phyloP scores from a whole-genome alignment of 2,797 vertebrate genomes.

The Arctocebus calabarensis region DNA sequence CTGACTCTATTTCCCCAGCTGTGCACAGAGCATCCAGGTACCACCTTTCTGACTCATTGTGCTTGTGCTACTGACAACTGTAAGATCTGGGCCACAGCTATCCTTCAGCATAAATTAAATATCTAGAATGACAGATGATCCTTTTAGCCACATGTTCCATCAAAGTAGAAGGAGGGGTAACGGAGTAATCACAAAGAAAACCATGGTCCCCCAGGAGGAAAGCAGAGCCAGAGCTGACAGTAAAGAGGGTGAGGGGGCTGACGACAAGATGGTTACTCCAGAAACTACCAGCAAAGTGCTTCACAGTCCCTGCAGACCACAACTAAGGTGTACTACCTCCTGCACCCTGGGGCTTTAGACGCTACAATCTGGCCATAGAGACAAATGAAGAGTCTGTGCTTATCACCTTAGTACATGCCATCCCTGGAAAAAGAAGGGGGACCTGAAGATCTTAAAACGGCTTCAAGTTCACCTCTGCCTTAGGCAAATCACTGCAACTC shows the following conservation, averaged over 20 bases:
- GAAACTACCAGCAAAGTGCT: constrained; percentile 19
- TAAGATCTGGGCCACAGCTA: constrained; percentile 41
- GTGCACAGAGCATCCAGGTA: not conserved
- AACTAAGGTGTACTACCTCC: not conserved
- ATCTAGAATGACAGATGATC: constrained; percentile 51
- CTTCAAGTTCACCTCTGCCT: not conserved
- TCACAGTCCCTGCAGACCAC: not conserved
- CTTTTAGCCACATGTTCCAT: constrained; percentile 56
- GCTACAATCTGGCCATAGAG: not conserved
- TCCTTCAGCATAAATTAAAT: constrained; percentile 49
- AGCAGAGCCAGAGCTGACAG: not conserved
- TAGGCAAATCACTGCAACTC: constrained; percentile 23
- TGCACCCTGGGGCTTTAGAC: not conserved
- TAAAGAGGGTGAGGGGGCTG: not conserved
- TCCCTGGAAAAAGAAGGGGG: not conserved
- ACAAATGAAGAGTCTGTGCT: not conserved
- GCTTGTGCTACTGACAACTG: not conserved
- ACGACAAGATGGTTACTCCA: constrained; percentile 8
- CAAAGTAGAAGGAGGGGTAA: not conserved
- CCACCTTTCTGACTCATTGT: not conserved
- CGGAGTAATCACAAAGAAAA: constrained; percentile 33
- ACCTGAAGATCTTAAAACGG: not conserved
- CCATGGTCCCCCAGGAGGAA: not conserved
- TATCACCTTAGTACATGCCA: not conserved
- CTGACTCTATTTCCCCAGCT: not conserved